Conservation (phyloP, 2,797 vertebrate species). For the Spea hammondii region DNA sequence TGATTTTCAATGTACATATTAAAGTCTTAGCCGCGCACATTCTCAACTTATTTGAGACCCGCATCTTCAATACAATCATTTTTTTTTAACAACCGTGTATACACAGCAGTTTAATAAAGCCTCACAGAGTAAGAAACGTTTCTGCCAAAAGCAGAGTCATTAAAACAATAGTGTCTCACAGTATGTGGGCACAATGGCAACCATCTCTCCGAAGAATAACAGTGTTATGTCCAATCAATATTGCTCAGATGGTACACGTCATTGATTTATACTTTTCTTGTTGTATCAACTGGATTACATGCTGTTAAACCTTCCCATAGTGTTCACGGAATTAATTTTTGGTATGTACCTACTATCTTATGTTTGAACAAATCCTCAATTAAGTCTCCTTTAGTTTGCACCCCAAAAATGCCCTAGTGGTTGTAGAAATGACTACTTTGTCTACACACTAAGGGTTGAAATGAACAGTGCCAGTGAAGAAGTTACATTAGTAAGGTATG, state of each 20-base stretch:
- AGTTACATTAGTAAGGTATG: too few species aligned
- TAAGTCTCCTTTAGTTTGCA: too few species aligned
- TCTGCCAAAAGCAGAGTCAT: slow-evolving; percentile 43
- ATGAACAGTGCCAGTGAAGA: neutral
- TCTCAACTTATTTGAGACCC: neutral
- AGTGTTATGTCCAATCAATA: slow-evolving; percentile 59
- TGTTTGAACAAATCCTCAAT: neutral
- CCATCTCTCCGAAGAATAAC: slow-evolving; percentile 56
- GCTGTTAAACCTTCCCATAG: neutral
- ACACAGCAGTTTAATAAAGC: slow-evolving; percentile 4
- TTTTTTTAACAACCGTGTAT: neutral
- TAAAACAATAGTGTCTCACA: slow-evolving; percentile 55
- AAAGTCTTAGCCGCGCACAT: neutral
- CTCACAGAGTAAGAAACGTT: slow-evolving; percentile 5
- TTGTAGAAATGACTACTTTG: neutral
- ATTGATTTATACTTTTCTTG: neutral
- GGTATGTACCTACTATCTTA: slow-evolving; percentile 1
- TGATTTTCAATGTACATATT: slow-evolving; percentile 11
- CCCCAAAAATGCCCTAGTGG: too few species aligned
- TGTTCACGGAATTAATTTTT: neutral
- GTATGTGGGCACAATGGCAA: slow-evolving; percentile 53
- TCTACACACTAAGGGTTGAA: neutral
- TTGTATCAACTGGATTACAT: neutral
- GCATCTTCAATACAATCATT: slow-evolving; percentile 15
- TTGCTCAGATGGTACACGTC: slow-evolving; percentile 43